phyloP scores from a whole-genome alignment of 2,888 invertebrate species.

The Eristalis arbustorum region DNA sequence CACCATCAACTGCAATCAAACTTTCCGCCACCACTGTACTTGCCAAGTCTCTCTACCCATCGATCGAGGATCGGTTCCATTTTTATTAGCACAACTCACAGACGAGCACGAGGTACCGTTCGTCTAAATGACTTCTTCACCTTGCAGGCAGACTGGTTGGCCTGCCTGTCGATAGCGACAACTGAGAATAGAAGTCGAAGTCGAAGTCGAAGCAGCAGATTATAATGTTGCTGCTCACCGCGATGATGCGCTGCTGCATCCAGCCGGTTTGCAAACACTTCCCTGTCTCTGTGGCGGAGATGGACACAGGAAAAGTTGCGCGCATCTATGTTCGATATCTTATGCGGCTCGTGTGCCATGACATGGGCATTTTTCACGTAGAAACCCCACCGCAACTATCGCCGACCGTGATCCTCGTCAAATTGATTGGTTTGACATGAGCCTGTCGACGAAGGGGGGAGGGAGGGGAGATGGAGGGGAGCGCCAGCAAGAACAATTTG shows the following conservation, averaged over 20 bases:
- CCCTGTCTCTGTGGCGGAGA: slow-evolving; percentile 42
- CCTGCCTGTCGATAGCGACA: slow-evolving; percentile 26
- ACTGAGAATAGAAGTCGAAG: slow-evolving; percentile 7
- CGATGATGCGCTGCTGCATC: slow-evolving; percentile 37
- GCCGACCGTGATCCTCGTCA: slow-evolving; percentile 50
- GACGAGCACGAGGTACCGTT: slow-evolving; percentile 65
- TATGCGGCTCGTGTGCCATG: slow-evolving; percentile 32
- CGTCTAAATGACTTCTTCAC: slow-evolving; percentile 68
- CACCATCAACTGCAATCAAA: background rate
- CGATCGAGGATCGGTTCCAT: slow-evolving; percentile 34
- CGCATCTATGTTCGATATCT: slow-evolving; percentile 59
- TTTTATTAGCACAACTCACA: slow-evolving; percentile 59
- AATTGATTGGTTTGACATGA: slow-evolving; percentile 68
- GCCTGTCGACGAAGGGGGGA: background rate
- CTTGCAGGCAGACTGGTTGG: slow-evolving; percentile 64
- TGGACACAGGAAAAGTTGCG: slow-evolving; percentile 30
- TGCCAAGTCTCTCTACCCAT: background rate
- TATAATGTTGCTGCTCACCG: slow-evolving; percentile 37
- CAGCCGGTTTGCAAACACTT: slow-evolving; percentile 47
- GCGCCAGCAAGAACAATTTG: slow-evolving; percentile 15
- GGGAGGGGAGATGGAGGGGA: slow-evolving; percentile 25
- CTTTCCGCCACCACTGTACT: slow-evolving; percentile 10
- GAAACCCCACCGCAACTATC: slow-evolving; percentile 43
- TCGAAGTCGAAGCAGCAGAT: slow-evolving; percentile 30
- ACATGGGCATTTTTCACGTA: slow-evolving; percentile 49